Evolutionary conservation across 2,888 invertebrate genomes (phyloP), one percentile per base, ranked within the genome.

Genomic region (Apamea monoglypha): DNA sequence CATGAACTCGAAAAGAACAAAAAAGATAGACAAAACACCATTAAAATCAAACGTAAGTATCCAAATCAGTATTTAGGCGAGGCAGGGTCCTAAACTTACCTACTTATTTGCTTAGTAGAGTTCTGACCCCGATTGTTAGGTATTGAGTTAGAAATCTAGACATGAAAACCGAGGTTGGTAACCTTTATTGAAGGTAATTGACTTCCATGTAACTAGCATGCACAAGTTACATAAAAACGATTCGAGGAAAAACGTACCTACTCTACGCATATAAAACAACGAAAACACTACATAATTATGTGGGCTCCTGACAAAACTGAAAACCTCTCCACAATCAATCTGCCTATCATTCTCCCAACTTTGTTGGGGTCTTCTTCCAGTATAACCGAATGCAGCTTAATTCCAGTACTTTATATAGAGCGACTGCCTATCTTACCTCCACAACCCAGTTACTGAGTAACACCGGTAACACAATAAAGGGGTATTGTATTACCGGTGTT

Each of bases 161-260:
- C 53, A 53, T 18, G 53, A 56, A 69, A 72, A 68, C 32, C 8
- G 56, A 76, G 85, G 72, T 83, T 74, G 12, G 0, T 32, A 67
- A 83, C 86, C 82, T 76, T 50, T 85, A 47, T 56, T 18, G 81
- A 71, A 73, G 82, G 76, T 70, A 81, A 69, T 80, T 50, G 74
- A 79, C 71, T 71, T 36, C 68, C 29, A 61, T n/a, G n/a, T 59
- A 76, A 66, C 56, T 25, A 32, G 50, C 64, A 70, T 73, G 80
- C 59, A 29, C 70, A 36, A 10, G 61, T 63, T 78, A 67, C 44
- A 53, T 63, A 29, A 78, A 12, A 12, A 25, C 1, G 21, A 67
- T 68, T 53, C 66, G 56, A 44, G 47, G 67, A 61, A 81, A 67
- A 47, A 29, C 44, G 4, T 75, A 76, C 7, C 1, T 44, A 56